These are phyloP conservation scores for Neodiprion virginianus DNA, from an alignment of 1,140 invertebrate species.

Conservation along the genomic window DNA sequence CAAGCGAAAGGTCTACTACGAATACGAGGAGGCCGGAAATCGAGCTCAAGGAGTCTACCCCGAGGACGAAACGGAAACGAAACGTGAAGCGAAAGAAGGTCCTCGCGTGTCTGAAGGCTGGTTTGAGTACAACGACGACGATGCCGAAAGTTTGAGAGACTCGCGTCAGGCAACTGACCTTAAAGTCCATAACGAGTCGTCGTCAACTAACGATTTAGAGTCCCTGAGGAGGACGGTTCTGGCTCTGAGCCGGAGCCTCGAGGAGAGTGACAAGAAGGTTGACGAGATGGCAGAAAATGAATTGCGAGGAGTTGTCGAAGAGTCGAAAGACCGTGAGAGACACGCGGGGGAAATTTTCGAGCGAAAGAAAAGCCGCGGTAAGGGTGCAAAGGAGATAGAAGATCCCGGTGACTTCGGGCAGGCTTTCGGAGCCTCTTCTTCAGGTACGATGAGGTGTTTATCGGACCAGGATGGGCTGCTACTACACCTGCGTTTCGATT, in stretches of 20 bases:
- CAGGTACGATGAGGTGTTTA: too few species aligned
- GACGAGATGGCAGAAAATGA: background rate
- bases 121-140: background rate
- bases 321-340: constrained; percentile 13
- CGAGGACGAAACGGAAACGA: background rate
- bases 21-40: background rate
- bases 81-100: background rate
- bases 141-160: background rate
- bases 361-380: constrained; percentile 8
- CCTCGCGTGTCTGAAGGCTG: background rate
- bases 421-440: too few species aligned
- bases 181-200: too few species aligned
- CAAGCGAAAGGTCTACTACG: background rate
- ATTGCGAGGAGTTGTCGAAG: background rate
- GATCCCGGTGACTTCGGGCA: too few species aligned
- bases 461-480: background rate
- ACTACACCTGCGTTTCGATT: background rate
- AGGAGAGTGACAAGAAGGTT: constrained; percentile 10
- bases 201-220: constrained; percentile 24
- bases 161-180: too few species aligned
- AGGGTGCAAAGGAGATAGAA: constrained; percentile 5
- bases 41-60: too few species aligned
- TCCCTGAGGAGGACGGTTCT: constrained; percentile 35
- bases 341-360: constrained; percentile 10
- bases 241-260: constrained; percentile 32